Evolutionary conservation across 2,888 invertebrate genomes (phyloP).

Genomic region (Chloroclysta siterata): DNA sequence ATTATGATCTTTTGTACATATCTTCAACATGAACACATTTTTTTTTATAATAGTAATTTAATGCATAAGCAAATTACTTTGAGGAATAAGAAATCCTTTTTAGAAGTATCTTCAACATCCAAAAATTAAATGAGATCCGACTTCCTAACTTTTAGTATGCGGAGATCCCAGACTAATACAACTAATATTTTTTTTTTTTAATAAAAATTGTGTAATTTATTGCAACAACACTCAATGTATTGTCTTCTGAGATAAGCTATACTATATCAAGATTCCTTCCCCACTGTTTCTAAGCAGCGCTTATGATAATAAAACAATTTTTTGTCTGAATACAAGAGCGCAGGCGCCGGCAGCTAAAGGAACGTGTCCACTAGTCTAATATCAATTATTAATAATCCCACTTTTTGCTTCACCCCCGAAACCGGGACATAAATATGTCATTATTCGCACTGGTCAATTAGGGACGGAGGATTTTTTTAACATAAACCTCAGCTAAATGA

Average conservation of each 20-base stretch:
- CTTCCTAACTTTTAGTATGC: not conserved
- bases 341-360: constrained; percentile 75
- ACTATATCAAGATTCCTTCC: constrained; percentile 57
- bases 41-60: too few relatives aligned
- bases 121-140: too few relatives aligned
- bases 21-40: too few relatives aligned
- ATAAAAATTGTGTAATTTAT: not conserved
- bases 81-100: too few relatives aligned
- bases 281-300: constrained; percentile 61
- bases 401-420: constrained; percentile 51
- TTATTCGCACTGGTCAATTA: constrained; percentile 80
- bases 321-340: constrained; percentile 65
- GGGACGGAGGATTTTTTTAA: constrained; percentile 36
- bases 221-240: not conserved
- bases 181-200: too few relatives aligned
- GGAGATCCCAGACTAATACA: too few relatives aligned
- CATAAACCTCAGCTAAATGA: constrained; percentile 37
- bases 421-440: constrained; percentile 73
- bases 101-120: too few relatives aligned
- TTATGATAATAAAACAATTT: constrained; percentile 61
- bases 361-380: constrained; percentile 66
- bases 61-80: too few relatives aligned
- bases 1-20: too few relatives aligned
- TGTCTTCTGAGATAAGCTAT: constrained; percentile 46
- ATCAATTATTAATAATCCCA: constrained; percentile 72